Evolutionary conservation across 2,113 vertebrate genomes (phyloP).

Genomic region (Gorilla gorilla): DNA sequence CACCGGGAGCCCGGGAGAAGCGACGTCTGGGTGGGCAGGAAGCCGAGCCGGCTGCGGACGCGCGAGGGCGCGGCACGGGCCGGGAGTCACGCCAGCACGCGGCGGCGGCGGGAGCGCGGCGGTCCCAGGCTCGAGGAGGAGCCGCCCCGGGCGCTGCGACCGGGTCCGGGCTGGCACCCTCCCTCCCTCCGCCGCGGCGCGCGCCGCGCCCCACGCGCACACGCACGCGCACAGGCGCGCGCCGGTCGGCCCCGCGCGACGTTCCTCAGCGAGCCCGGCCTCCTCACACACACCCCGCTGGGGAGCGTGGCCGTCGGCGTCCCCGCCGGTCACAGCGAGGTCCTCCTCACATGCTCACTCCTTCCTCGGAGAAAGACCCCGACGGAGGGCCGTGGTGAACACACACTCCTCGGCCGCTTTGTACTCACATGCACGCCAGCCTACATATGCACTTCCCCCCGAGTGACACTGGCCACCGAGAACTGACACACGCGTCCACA

Average conservation of each 20-base stretch:
- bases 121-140: constrained; percentile 8
- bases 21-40: constrained; percentile 23
- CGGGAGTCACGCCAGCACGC: background rate
- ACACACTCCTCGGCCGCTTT: background rate
- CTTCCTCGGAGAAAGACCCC: background rate
- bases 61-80: background rate
- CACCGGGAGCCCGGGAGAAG: background rate
- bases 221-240: background rate
- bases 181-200: background rate
- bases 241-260: background rate
- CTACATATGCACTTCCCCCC: background rate
- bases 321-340: accelerated
- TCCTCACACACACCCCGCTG: background rate
- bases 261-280: background rate
- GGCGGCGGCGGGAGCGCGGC: background rate
- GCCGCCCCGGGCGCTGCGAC: constrained; percentile 57
- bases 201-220: constrained; percentile 39
- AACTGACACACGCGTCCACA: background rate
- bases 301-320: background rate
- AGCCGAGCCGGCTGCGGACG: background rate
- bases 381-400: background rate
- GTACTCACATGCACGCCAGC: background rate
- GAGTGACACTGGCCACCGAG: background rate
- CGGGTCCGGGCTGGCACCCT: constrained; percentile 35
- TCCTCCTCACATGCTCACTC: background rate